Evolutionary conservation across 2,888 invertebrate genomes (phyloP), one percentile per base, ranked within the genome.

Genomic region (Trachelus iudaicus): DNA sequence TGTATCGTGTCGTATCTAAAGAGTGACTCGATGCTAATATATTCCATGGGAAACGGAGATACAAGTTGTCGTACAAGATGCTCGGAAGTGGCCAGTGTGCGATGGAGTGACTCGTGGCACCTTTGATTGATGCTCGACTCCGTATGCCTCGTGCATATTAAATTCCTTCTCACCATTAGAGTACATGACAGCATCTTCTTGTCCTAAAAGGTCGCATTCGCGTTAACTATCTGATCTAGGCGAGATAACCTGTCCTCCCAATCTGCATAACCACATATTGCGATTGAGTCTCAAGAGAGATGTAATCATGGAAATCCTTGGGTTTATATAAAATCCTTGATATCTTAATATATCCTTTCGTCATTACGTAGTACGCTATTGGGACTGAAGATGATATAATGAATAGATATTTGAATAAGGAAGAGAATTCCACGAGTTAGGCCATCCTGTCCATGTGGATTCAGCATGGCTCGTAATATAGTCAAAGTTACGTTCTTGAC

Each of bases 101-200:
- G 34, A 76, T 77, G 40, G 78, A 80, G 81, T 81, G 81, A 80
- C 80, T 81, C 79, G 79, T 80, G 71, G 33, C 71, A 34, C 71
- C 1, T 71, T 83, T 86, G 86, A 85, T 86, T 84, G 86, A 86
- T 85, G 86, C 85, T 81, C 83, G 83, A 77, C 78, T 83, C 79
- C 69, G 79, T 71, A 77, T 76, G 81, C 79, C 82, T 82, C 80
- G 80, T 83, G 83, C 85, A 83, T 85, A 85, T 86, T 85, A 86
- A 86, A 85, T 85, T 82, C 83, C 84, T 86, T 85, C 85, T 85
- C 83, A 82, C 82, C 84, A 83, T 83, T 31, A 31, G 12, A 23
- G 71, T 9, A 34, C 71, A 31, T 71, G 71, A 33, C 71, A 71
- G 31, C 71, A 71, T 34, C 33, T 33, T 13, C 71, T 71, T 71